Conservation (phyloP, 2,797 vertebrate species). For the Alauda arvensis region DNA sequence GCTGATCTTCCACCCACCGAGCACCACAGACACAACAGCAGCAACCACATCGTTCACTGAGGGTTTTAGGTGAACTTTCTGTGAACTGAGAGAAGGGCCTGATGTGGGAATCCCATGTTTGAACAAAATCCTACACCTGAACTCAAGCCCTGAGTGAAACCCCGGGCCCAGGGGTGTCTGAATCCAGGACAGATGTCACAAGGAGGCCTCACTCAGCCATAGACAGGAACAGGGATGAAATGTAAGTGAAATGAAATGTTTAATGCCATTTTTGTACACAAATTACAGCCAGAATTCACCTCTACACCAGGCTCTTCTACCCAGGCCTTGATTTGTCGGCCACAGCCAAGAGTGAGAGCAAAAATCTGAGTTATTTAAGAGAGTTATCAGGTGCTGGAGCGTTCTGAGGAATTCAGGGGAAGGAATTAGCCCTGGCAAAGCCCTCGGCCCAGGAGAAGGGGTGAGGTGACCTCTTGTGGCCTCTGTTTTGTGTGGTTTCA, state of each 20-base stretch:
- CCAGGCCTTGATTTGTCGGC: not conserved
- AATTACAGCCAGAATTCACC: not conserved
- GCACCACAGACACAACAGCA: not conserved
- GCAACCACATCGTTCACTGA: fast-evolving
- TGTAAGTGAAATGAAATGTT: not conserved
- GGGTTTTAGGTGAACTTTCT: not conserved
- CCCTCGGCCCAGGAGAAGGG: not conserved
- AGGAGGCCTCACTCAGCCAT: not conserved
- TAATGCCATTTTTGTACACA: not conserved
- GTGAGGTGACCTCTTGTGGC: conserved; percentile 27
- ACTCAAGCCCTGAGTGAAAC: not conserved
- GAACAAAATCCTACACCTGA: not conserved
- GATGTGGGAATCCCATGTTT: not conserved
- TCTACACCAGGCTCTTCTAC: not conserved
- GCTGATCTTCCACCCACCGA: not conserved
- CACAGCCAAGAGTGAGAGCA: not conserved
- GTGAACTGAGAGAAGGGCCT: not conserved
- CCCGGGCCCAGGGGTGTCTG: not conserved
- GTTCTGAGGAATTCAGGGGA: not conserved
- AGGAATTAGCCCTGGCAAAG: not conserved
- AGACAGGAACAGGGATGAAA: not conserved
- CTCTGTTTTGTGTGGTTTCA: not conserved
- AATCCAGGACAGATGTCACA: not conserved
- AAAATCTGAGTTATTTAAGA: not conserved
- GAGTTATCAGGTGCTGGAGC: not conserved